Conservation (phyloP, 1,140 invertebrate genomes). For the Neelides sp. region DNA sequence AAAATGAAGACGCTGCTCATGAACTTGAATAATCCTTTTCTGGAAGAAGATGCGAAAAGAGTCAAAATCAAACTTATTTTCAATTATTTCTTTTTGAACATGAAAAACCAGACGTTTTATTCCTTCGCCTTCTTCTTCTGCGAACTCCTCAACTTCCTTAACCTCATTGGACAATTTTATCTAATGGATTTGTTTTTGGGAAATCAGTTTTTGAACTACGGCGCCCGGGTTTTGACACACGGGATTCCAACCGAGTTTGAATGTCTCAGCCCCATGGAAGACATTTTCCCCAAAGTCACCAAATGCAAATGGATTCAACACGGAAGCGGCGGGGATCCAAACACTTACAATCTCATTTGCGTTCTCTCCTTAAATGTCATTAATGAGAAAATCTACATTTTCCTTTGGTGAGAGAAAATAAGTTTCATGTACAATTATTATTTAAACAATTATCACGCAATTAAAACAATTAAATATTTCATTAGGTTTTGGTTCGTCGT, state of each 20-base stretch:
- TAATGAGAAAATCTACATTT: slow-evolving; percentile 40
- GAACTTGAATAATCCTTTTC: slow-evolving; percentile 64
- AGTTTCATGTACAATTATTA: no score
- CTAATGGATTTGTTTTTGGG: slow-evolving; percentile 62
- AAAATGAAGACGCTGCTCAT: no score
- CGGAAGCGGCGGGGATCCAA: slow-evolving; percentile 66
- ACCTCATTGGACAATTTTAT: slow-evolving; percentile 56
- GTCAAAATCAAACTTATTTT: slow-evolving; percentile 65
- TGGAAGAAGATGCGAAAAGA: slow-evolving; percentile 58
- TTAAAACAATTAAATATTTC: no score
- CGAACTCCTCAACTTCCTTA: slow-evolving; percentile 69
- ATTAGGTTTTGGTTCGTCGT: no score
- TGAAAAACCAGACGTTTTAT: slow-evolving; percentile 71
- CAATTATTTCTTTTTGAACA: slow-evolving; percentile 62
- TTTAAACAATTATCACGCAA: no score
- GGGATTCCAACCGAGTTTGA: neutral
- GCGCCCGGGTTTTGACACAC: slow-evolving; percentile 41
- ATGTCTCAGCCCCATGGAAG: slow-evolving; percentile 53
- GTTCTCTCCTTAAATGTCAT: slow-evolving; percentile 39
- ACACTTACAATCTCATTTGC: slow-evolving; percentile 63
- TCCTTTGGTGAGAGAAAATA: slow-evolving; percentile 38
- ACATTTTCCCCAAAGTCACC: slow-evolving; percentile 34
- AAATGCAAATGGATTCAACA: slow-evolving; percentile 51
- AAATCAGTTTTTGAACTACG: slow-evolving; percentile 56
- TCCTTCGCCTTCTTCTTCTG: slow-evolving; percentile 71